A percentile compares a stretch with the other conserved stretches of the same genome.
Evolutionary conservation across 2,113 vertebrate species (phyloP).

Genomic region (Channa maculata): DNA sequence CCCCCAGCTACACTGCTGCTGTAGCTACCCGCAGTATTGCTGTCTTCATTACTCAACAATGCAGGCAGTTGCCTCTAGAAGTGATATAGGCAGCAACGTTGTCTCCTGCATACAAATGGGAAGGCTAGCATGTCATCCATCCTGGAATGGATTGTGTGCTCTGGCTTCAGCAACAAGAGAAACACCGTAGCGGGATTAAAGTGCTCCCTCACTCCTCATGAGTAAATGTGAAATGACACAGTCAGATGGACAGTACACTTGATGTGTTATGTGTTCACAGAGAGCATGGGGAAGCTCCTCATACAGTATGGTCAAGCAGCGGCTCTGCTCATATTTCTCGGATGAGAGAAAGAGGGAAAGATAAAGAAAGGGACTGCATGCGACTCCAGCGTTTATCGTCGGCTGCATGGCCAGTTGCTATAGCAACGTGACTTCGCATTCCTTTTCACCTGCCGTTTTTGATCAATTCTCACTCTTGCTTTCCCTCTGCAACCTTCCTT

Average conservation of each 20-base stretch:
- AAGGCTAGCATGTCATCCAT: constrained; percentile 64
- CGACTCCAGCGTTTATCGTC: constrained; percentile 71
- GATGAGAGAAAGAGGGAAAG: constrained; percentile 40
- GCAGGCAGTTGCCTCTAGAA: constrained; percentile 53
- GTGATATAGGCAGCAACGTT: constrained; percentile 58
- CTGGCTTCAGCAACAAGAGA: constrained; percentile 31
- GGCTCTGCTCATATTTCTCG: constrained; percentile 37
- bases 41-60: constrained; percentile 62
- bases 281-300: constrained; percentile 68
- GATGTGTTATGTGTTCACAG: constrained; percentile 54
- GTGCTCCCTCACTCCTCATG: constrained; percentile 6
- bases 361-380: constrained; percentile 52
- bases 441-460: constrained; percentile 83
- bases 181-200: constrained; percentile 39
- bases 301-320: constrained; percentile 47
- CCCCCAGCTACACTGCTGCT: constrained; percentile 41
- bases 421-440: constrained; percentile 84
- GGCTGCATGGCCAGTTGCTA: constrained; percentile 81
- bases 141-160: constrained; percentile 44
- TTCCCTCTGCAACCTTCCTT: constrained; percentile 55
- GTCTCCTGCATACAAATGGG: constrained; percentile 71
- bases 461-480: constrained; percentile 73
- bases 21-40: constrained; percentile 54
- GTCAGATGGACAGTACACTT: constrained; percentile 57
- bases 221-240: constrained; percentile 40